phyloP scores from a whole-genome alignment of 2,797 vertebrate species.

The Otus scops region DNA sequence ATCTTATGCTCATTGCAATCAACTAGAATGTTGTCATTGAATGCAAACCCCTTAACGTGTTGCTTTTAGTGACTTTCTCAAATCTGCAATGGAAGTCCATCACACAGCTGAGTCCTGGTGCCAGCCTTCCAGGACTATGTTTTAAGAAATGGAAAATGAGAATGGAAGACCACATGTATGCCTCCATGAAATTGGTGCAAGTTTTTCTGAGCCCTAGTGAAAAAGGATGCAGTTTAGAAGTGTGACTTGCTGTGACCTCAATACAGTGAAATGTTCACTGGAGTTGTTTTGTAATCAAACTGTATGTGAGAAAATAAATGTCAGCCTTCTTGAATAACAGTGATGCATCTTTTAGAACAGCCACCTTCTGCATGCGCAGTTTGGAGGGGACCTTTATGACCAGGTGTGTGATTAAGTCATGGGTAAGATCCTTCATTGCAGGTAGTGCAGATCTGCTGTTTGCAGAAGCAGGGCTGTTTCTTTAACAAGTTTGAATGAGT shows the following conservation, averaged over 20 bases:
- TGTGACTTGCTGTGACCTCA: background rate
- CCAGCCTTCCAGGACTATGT: background rate
- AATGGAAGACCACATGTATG: background rate
- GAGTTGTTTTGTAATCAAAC: background rate
- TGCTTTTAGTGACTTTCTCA: background rate
- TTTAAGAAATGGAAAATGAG: background rate
- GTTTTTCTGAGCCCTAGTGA: background rate
- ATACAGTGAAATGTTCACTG: background rate
- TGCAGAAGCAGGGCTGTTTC: background rate
- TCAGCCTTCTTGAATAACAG: background rate
- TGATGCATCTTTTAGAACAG: background rate
- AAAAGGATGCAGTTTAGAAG: background rate
- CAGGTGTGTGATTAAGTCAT: background rate
- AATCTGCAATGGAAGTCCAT: background rate
- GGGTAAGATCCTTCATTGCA: background rate
- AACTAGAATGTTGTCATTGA: background rate
- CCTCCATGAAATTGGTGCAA: background rate
- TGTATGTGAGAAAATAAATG: background rate
- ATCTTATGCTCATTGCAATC: background rate
- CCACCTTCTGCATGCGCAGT: accelerated
- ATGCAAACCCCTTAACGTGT: background rate
- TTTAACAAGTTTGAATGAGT: background rate
- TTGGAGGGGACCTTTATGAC: background rate
- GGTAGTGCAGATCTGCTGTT: background rate
- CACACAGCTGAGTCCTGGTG: background rate